These are phyloP conservation scores for Isurus oxyrinchus DNA, from an alignment of 2,113 vertebrate genomes.

Conservation along the genomic window DNA sequence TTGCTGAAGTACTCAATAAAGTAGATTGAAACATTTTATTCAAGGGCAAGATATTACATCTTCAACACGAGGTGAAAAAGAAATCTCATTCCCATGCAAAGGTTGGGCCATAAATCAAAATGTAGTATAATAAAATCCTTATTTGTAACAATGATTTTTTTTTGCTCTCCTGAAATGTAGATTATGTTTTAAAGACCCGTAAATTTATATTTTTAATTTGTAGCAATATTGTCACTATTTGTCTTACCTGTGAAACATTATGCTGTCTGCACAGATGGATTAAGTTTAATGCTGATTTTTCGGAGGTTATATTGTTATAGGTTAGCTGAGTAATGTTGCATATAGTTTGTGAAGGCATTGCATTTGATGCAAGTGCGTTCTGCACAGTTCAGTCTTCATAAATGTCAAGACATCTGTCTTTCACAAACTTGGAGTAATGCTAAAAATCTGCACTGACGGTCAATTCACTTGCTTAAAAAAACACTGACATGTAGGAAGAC, in stretches of 20 bases:
- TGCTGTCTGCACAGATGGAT: not conserved
- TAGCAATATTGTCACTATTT: not conserved
- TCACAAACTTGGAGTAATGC: not conserved
- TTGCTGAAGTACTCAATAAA: constrained; percentile 60
- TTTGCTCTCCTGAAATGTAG: not conserved
- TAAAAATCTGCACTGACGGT: not conserved
- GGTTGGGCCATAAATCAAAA: constrained; percentile 32
- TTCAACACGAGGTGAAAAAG: constrained; percentile 15
- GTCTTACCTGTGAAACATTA: not conserved
- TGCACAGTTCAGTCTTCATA: not conserved
- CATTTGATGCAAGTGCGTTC: not conserved
- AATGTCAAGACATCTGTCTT: not conserved
- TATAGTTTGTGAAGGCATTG: not conserved
- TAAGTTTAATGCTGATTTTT: constrained; percentile 20
- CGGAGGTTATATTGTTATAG: not conserved
- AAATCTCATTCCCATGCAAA: constrained; percentile 29
- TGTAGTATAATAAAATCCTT: constrained; percentile 33
- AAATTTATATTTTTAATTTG: constrained; percentile 29
- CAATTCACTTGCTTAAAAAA: not conserved
- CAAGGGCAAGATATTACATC: constrained; percentile 36
- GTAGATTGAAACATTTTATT: constrained; percentile 61
- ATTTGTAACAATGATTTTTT: not conserved
- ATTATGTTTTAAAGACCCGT: constrained; percentile 16
- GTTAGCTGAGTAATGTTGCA: not conserved
- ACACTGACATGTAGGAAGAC: not conserved